Evolutionary conservation across 2,888 invertebrate species (phyloP).

Genomic region (Polymixis lichenea): DNA sequence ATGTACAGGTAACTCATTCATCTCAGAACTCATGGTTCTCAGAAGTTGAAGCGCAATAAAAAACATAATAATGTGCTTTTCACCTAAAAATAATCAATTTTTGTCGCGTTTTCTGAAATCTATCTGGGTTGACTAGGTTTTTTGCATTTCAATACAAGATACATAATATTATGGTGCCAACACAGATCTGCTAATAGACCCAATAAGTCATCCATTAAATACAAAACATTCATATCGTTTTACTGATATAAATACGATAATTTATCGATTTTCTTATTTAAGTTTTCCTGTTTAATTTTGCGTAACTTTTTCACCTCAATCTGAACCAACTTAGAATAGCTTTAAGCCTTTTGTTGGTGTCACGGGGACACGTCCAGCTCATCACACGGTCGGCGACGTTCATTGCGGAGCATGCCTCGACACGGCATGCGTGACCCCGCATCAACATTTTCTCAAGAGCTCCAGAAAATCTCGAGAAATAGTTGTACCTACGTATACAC

Average conservation of each 20-base stretch:
- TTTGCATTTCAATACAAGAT: not conserved
- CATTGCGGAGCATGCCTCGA: slow-evolving; percentile 69
- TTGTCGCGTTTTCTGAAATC: not conserved
- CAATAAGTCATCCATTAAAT: not conserved
- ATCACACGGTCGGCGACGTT: slow-evolving; percentile 73
- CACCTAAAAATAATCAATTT: not conserved
- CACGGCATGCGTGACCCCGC: slow-evolving; percentile 80
- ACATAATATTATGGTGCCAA: not conserved
- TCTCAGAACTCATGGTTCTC: not conserved
- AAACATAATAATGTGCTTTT: not conserved
- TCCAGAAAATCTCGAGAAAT: slow-evolving; percentile 67
- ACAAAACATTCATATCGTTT: slow-evolving; percentile 4
- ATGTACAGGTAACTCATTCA: not conserved
- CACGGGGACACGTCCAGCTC: slow-evolving; percentile 70
- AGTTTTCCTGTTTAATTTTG: not conserved
- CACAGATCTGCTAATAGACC: not conserved
- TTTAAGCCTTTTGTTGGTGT: slow-evolving; percentile 36
- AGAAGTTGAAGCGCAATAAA: not conserved
- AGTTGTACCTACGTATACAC: slow-evolving; percentile 55
- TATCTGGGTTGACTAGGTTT: not conserved
- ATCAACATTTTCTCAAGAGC: slow-evolving; percentile 76
- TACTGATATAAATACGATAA: not conserved
- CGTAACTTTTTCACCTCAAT: slow-evolving; percentile 3
- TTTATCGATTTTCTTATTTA: slow-evolving; percentile 9
- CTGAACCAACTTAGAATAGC: slow-evolving; percentile 22